Percentiles rank a stretch among this genome's conserved stretches.
phyloP scores from a whole-genome alignment of 2,888 invertebrate genomes.

The Eumacrocentrus americanus region DNA sequence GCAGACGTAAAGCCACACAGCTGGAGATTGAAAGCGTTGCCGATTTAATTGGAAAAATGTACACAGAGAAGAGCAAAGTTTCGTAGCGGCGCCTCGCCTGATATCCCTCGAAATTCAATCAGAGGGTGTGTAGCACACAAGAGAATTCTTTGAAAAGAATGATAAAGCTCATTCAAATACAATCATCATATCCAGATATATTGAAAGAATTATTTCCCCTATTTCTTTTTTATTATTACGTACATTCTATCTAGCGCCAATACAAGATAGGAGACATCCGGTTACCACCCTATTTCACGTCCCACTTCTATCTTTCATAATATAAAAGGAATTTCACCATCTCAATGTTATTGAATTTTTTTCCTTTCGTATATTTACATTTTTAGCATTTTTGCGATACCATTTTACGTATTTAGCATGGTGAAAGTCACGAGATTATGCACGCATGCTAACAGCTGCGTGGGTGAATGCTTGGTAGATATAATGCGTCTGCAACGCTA shows the following conservation, averaged over 20 bases:
- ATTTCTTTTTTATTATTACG: not conserved
- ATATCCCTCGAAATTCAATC: too few relatives aligned
- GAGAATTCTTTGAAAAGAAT: too few relatives aligned
- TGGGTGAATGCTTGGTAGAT: not conserved
- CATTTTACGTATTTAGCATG: not conserved
- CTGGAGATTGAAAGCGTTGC: too few relatives aligned
- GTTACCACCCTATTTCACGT: constrained; percentile 3
- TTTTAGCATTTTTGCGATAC: not conserved
- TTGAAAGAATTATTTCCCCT: not conserved
- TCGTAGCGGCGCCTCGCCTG: too few relatives aligned
- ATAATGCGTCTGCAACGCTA: not conserved
- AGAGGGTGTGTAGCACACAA: too few relatives aligned
- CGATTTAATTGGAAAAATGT: too few relatives aligned
- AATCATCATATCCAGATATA: not conserved
- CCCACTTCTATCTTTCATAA: not conserved
- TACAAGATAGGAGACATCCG: constrained; percentile 5
- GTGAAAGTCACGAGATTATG: not conserved
- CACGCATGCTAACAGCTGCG: not conserved
- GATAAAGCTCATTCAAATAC: not conserved
- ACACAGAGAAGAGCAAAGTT: too few relatives aligned
- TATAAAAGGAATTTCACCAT: not conserved
- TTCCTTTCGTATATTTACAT: too few relatives aligned
- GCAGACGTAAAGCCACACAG: too few relatives aligned
- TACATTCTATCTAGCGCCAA: not conserved
- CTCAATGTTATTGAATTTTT: too few relatives aligned